Conservation (phyloP, 2,797 vertebrate species). For the Australoheros facetus region DNA sequence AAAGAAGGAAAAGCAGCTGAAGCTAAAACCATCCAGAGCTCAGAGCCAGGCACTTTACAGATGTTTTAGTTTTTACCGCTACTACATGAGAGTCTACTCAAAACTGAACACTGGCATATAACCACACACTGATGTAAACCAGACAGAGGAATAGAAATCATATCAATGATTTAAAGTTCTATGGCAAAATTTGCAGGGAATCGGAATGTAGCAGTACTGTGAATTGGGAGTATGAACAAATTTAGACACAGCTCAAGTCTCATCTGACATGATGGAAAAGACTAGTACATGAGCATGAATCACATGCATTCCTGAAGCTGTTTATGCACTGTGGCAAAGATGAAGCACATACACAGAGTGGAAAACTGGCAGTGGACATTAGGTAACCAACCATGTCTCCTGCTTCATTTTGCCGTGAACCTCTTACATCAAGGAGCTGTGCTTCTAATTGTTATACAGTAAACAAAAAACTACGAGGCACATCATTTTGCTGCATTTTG, state of each 20-base stretch:
- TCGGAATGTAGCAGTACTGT: slow-evolving; percentile 9
- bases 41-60: not conserved
- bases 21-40: too few species aligned
- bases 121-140: not conserved
- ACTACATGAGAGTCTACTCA: not conserved
- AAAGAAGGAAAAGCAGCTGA: too few species aligned
- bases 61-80: not conserved
- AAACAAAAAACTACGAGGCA: not conserved
- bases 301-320: slow-evolving; percentile 12
- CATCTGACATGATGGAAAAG: slow-evolving; percentile 34
- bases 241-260: slow-evolving; percentile 32
- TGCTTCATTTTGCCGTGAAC: slow-evolving; percentile 12
- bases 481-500: slow-evolving; percentile 27
- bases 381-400: slow-evolving; percentile 14
- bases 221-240: slow-evolving; percentile 24
- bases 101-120: slow-evolving; percentile 1
- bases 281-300: slow-evolving; percentile 29
- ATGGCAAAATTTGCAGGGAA: slow-evolving; percentile 1
- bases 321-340: slow-evolving; percentile 29
- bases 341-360: slow-evolving; percentile 20
- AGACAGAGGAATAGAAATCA: slow-evolving; percentile 17
- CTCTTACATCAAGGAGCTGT: not conserved
- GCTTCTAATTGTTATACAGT: slow-evolving; percentile 8
- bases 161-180: slow-evolving; percentile 7
- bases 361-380: slow-evolving; percentile 31